These are phyloP conservation scores for Oscheius sp. DNA, from an alignment of 1,140 invertebrate species.

Conservation along the genomic window DNA sequence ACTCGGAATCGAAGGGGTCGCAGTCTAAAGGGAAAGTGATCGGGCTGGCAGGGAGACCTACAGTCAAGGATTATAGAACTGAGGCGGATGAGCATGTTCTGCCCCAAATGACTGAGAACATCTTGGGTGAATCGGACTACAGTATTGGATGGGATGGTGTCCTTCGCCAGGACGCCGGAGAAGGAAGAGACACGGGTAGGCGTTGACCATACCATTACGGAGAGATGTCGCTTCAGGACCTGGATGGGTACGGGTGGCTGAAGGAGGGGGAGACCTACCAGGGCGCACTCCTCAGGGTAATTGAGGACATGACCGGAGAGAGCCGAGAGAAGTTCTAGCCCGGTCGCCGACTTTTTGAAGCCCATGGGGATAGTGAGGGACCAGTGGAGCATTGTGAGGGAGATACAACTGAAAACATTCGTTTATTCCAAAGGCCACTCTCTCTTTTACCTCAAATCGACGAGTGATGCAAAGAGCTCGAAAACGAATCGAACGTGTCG, in stretches of 20 bases:
- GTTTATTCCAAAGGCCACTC: background rate
- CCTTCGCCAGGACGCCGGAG: background rate
- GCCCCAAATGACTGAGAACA: background rate
- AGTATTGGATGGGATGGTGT: background rate
- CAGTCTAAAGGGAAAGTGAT: background rate
- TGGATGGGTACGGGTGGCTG: background rate
- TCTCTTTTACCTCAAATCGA: background rate
- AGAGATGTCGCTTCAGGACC: background rate
- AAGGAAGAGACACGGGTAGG: background rate
- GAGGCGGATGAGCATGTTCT: background rate
- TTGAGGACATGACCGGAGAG: background rate
- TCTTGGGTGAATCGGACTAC: background rate
- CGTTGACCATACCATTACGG: background rate
- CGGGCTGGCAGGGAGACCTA: background rate
- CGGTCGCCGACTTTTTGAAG: background rate
- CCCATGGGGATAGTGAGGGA: background rate
- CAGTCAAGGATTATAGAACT: background rate
- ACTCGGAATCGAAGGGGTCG: constrained; percentile 1
- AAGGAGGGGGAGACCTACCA: background rate
- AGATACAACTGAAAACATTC: background rate
- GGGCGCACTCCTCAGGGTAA: background rate
- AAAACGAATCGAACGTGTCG: background rate
- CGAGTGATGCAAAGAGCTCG: constrained; percentile 7
- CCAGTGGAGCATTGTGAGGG: background rate
- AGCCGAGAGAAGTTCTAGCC: background rate